phyloP scores from a whole-genome alignment of 1,140 invertebrate species.

The Bombus sylvicola region DNA sequence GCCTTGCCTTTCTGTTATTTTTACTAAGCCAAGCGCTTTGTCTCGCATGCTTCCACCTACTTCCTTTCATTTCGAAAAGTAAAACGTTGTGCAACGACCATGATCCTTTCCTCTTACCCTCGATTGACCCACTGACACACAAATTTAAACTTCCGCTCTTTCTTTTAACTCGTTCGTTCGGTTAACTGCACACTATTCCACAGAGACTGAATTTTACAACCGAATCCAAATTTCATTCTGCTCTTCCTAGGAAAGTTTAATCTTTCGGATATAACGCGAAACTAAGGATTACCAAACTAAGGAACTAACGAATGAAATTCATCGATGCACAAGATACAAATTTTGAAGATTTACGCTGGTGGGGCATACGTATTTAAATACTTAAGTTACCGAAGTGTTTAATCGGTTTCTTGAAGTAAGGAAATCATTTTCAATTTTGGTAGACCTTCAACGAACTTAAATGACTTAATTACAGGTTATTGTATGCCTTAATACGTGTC shows the following conservation, averaged over 20 bases:
- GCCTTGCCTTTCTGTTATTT: constrained; percentile 8
- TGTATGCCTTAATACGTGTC: too few species aligned
- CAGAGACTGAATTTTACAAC: constrained; percentile 15
- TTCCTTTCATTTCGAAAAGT: constrained; percentile 17
- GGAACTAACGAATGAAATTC: neutral
- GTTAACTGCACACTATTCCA: neutral
- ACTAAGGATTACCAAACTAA: neutral
- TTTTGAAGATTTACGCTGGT: too few species aligned
- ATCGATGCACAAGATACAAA: neutral
- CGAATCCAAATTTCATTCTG: too few species aligned
- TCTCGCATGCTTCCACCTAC: neutral
- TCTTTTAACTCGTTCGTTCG: neutral
- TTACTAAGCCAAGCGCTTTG: neutral
- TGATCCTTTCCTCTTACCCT: neutral
- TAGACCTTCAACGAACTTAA: too few species aligned
- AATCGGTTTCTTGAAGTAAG: too few species aligned
- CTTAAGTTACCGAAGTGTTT: too few species aligned
- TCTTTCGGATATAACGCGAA: neutral
- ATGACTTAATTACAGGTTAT: too few species aligned
- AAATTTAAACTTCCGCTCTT: constrained; percentile 28
- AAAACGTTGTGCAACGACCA: neutral
- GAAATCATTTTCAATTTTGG: too few species aligned
- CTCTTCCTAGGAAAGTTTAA: neutral
- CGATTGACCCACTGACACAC: constrained; percentile 46
- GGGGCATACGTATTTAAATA: too few species aligned